A percentile compares a stretch with the other conserved stretches of the same genome.
Conservation (phyloP, 92 coral and sea anemone genomes). For the Actinernus sp. region DNA sequence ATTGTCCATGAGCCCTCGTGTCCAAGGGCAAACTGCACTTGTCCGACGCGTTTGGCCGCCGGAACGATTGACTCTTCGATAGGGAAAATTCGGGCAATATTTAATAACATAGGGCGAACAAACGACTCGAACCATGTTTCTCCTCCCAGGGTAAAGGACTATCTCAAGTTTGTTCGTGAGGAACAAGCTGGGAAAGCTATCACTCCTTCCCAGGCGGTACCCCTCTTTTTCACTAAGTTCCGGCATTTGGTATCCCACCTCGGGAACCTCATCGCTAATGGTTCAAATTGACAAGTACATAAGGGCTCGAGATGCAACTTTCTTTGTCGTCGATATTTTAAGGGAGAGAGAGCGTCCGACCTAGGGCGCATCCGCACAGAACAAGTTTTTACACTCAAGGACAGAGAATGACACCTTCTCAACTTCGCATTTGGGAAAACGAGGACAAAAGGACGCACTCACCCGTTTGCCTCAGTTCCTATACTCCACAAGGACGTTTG, state of each 20-base stretch:
- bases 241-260: background rate
- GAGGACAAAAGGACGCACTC: background rate
- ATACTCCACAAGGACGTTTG: slow-evolving; percentile 15
- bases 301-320: slow-evolving; percentile 2
- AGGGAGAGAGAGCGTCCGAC: background rate
- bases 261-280: background rate
- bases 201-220: slow-evolving; percentile 17
- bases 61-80: slow-evolving; percentile 12
- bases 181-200: slow-evolving; percentile 39
- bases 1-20: slow-evolving; percentile 5
- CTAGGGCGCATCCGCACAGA: background rate
- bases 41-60: slow-evolving; percentile 13
- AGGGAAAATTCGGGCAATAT: slow-evolving; percentile 28
- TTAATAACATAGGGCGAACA: slow-evolving; percentile 1
- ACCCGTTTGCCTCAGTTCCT: slow-evolving; percentile 23
- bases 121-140: background rate
- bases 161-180: slow-evolving; percentile 11
- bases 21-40: background rate
- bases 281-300: slow-evolving; percentile 15
- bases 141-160: slow-evolving; percentile 3
- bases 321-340: background rate
- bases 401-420: background rate
- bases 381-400: background rate
- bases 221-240: slow-evolving; percentile 25
- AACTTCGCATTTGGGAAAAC: slow-evolving; percentile 16